A percentile compares a stretch with the other conserved stretches of the same genome.
phyloP scores from a whole-genome alignment of 1,140 invertebrate genomes.

The Harlomillsia oculata region DNA sequence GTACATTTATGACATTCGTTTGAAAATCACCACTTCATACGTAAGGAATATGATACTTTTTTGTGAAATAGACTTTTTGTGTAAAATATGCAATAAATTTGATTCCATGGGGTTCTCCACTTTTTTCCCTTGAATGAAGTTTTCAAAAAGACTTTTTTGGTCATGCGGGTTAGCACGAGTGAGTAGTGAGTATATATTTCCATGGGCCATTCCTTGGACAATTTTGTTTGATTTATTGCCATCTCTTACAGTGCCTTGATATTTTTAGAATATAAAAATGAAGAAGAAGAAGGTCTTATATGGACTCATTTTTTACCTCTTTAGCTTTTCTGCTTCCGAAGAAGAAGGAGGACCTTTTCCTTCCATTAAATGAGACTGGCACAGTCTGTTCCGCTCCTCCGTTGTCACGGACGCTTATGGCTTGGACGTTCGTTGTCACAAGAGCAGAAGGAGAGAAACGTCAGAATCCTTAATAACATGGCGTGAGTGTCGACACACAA shows the following conservation, averaged over 20 bases:
- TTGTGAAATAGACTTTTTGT: constrained; percentile 24
- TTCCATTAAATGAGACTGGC: too few species aligned
- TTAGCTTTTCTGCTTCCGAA: neutral
- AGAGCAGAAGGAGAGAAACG: too few species aligned
- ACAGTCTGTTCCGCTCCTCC: too few species aligned
- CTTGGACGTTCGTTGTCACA: too few species aligned
- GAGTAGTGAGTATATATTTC: constrained; percentile 8
- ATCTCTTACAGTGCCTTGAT: constrained; percentile 21
- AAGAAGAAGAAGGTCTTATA: constrained; percentile 1
- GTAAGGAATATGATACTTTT: constrained; percentile 1
- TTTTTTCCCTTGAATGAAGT: neutral
- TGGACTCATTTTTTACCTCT: constrained; percentile 5
- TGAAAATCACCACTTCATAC: constrained; percentile 2
- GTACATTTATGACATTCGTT: constrained; percentile 13
- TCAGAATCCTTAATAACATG: too few species aligned
- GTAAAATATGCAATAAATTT: constrained; percentile 30
- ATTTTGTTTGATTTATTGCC: constrained; percentile 26
- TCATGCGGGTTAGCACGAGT: neutral
- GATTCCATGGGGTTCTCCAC: too few species aligned
- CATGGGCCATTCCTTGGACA: constrained; percentile 19
- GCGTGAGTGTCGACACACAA: too few species aligned
- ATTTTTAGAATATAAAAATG: constrained; percentile 23
- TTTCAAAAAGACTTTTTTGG: neutral
- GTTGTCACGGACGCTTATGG: too few species aligned
- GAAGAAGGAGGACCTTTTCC: too few species aligned